These are phyloP conservation scores for Schizaphis graminum DNA, from an alignment of 2,888 invertebrate genomes.

Conservation along the genomic window DNA sequence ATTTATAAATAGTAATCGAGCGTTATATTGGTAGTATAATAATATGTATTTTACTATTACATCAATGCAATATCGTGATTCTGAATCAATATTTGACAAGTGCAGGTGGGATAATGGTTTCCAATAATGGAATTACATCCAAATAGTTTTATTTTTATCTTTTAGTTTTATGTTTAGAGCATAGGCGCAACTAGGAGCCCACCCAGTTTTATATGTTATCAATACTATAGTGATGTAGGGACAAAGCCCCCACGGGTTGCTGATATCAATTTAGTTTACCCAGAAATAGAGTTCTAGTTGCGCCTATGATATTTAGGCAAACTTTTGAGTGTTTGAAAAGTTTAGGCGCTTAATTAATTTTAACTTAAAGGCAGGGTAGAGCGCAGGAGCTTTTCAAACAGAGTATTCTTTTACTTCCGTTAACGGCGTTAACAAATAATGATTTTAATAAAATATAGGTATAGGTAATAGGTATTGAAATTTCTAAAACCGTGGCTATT, in stretches of 20 bases:
- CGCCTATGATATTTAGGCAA: no score
- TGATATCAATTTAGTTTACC: no score
- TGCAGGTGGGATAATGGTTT: neutral
- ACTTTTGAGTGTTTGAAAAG: neutral
- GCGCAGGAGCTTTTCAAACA: neutral
- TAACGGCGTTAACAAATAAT: neutral
- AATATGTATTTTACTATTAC: neutral
- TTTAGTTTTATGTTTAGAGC: neutral
- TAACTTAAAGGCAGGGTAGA: neutral
- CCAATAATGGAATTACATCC: neutral
- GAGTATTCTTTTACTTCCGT: neutral
- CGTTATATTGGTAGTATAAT: neutral
- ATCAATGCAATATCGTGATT: neutral
- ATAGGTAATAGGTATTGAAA: neutral
- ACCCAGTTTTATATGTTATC: no score
- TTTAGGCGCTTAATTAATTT: neutral
- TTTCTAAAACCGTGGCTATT: neutral
- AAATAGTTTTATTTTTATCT: neutral
- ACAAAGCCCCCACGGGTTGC: no score
- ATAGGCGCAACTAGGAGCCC: no score
- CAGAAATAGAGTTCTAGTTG: no score
- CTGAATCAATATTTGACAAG: neutral
- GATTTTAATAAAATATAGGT: neutral
- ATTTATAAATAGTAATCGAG: neutral
- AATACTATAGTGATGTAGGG: no score